These are phyloP conservation scores for Diarsia dahlii DNA, from an alignment of 2,888 invertebrate genomes.

Conservation along the genomic window DNA sequence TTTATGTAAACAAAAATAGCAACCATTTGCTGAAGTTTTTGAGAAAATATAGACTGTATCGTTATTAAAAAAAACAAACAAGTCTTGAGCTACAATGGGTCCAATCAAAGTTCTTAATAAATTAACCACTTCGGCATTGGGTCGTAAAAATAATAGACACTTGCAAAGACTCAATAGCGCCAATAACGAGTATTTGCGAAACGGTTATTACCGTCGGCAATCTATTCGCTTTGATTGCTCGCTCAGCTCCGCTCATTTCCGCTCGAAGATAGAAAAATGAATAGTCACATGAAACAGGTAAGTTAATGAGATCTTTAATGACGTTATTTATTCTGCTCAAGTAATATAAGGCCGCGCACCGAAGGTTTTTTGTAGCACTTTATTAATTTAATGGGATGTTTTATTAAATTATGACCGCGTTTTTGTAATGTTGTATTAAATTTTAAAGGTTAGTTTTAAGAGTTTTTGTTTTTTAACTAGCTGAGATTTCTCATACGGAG, in stretches of 20 bases:
- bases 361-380: constrained; percentile 44
- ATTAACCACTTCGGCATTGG: constrained; percentile 7
- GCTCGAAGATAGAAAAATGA: constrained; percentile 70
- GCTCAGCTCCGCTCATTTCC: constrained; percentile 77
- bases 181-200: constrained; percentile 53
- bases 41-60: background rate
- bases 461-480: constrained; percentile 4
- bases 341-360: constrained; percentile 38
- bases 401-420: constrained; percentile 23
- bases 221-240: constrained; percentile 68
- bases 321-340: constrained; percentile 57
- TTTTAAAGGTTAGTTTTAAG: constrained; percentile 27
- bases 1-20: background rate
- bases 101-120: background rate
- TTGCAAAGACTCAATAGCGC: constrained; percentile 14
- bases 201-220: constrained; percentile 40
- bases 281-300: constrained; percentile 61
- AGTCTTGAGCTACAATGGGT: background rate
- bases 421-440: constrained; percentile 26
- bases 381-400: constrained; percentile 50
- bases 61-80: background rate
- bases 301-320: constrained; percentile 66
- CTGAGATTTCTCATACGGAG: background rate
- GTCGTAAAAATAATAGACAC: constrained; percentile 12
- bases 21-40: background rate